These are phyloP conservation scores for Seriola quinqueradiata DNA, from an alignment of 2,113 vertebrate genomes.

Conservation along the genomic window DNA sequence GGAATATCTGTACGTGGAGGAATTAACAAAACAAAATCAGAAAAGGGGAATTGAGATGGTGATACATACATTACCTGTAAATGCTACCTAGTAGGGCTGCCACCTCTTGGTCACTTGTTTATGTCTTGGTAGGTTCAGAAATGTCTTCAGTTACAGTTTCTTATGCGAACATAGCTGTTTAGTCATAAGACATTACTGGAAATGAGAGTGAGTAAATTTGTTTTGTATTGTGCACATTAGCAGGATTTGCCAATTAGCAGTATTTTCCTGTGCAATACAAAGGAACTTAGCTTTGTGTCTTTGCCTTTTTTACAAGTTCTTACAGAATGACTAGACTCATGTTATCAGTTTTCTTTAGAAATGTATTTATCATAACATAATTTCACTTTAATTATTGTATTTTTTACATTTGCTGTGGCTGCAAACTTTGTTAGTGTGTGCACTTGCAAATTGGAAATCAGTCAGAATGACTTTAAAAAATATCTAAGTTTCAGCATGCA, in stretches of 20 bases:
- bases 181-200: not conserved
- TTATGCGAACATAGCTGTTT: not conserved
- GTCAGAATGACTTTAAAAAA: no score
- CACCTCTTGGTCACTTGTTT: not conserved
- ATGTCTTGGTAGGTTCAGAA: not conserved
- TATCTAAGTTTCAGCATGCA: no score
- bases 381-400: no score
- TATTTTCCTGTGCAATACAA: no score
- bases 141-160: not conserved
- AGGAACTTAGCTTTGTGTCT: no score
- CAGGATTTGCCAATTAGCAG: not conserved
- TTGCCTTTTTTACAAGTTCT: no score
- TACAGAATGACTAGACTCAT: no score
- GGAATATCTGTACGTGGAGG: slow-evolving; percentile 76
- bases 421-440: no score
- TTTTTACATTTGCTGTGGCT: no score
- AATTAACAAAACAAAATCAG: not conserved
- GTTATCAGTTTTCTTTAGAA: not conserved
- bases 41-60: not conserved
- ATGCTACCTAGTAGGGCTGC: not conserved
- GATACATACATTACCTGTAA: not conserved
- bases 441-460: no score
- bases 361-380: not conserved
- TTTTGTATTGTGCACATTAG: not conserved
- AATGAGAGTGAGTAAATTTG: not conserved